A percentile compares a stretch with the other conserved stretches of the same genome.
phyloP scores from a whole-genome alignment of 2,888 invertebrate species.

The Mythimna lalbum region DNA sequence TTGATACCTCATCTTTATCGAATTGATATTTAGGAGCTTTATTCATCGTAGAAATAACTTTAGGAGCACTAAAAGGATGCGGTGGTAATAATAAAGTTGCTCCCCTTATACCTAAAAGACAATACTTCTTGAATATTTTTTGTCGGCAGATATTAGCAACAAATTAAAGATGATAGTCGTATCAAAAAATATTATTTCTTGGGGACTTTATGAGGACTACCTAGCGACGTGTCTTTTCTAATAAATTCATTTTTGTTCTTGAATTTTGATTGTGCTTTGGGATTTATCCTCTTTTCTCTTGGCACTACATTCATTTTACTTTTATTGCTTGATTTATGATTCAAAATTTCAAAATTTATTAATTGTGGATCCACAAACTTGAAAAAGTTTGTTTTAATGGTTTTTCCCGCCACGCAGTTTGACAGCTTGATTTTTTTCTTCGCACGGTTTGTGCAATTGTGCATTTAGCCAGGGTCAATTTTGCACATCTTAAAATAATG shows the following conservation, averaged over 20 bases:
- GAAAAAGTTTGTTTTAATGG: background rate
- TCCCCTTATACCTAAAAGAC: slow-evolving; percentile 77
- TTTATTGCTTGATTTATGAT: background rate
- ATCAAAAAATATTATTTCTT: background rate
- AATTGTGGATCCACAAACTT: background rate
- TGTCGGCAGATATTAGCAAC: too few relatives aligned
- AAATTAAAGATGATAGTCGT: too few relatives aligned
- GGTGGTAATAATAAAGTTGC: slow-evolving; percentile 69
- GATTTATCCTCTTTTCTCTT: slow-evolving; percentile 71
- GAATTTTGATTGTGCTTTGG: slow-evolving; percentile 66
- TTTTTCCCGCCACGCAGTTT: slow-evolving; percentile 31
- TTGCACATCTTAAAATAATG: too few relatives aligned
- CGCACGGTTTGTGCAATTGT: too few relatives aligned
- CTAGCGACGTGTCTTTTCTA: slow-evolving; percentile 77
- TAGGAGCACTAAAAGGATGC: slow-evolving; percentile 64
- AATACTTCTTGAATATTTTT: background rate
- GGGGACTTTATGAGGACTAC: slow-evolving; percentile 59
- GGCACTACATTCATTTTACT: slow-evolving; percentile 83
- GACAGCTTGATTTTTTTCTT: background rate
- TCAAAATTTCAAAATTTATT: background rate
- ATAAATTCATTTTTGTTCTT: slow-evolving; percentile 80
- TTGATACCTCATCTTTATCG: slow-evolving; percentile 64
- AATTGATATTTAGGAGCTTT: slow-evolving; percentile 83
- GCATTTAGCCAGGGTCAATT: too few relatives aligned
- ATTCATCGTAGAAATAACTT: slow-evolving; percentile 63